Evolutionary conservation across 2,888 invertebrate species (phyloP).

Genomic region (Cheilosia soror): DNA sequence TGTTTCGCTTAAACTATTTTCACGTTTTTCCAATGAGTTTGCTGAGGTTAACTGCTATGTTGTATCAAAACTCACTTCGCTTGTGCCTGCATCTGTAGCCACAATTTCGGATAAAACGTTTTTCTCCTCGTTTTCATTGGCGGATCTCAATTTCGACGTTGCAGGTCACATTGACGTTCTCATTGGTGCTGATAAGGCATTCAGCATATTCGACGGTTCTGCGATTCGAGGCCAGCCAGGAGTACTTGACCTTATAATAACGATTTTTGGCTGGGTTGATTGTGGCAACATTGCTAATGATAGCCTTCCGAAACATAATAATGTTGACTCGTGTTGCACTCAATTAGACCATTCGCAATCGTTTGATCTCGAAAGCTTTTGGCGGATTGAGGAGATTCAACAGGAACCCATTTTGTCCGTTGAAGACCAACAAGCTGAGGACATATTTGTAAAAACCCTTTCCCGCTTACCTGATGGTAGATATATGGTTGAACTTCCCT

Average conservation of each 20-base stretch:
- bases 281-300: not conserved
- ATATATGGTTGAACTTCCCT: no score
- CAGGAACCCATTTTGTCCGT: no score
- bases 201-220: slow-evolving; percentile 15
- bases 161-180: no score
- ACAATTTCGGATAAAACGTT: no score
- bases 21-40: not conserved
- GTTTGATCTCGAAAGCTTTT: slow-evolving; percentile 25
- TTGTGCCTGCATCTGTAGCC: no score
- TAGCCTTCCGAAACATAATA: not conserved
- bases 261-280: slow-evolving; percentile 17
- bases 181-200: no score
- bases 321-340: not conserved
- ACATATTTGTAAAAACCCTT: no score
- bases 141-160: no score
- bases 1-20: slow-evolving; percentile 4
- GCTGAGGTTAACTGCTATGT: slow-evolving; percentile 21
- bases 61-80: slow-evolving; percentile 25
- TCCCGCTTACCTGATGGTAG: no score
- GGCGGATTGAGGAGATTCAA: no score
- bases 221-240: not conserved
- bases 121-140: no score
- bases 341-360: slow-evolving; percentile 2
- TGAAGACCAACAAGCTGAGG: no score
- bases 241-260: slow-evolving; percentile 8